Conservation (phyloP, 2,113 vertebrate species). For the Gallinago undulata region DNA sequence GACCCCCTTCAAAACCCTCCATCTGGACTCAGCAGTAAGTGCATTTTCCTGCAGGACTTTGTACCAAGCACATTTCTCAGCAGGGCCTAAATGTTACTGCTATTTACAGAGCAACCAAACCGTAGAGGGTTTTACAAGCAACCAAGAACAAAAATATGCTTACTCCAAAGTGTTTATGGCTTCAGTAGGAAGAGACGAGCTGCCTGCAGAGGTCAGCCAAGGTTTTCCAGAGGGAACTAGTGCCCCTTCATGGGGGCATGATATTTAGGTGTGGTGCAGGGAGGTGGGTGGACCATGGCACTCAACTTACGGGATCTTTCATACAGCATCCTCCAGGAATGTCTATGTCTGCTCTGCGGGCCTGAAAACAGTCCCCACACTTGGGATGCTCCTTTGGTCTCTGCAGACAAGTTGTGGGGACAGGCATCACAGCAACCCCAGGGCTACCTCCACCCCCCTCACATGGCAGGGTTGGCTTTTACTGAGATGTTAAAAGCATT, state of each 20-base stretch:
- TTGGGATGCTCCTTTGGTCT: not conserved
- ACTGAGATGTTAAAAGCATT: not conserved
- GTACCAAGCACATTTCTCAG: not conserved
- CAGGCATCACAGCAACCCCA: rapidly evolving
- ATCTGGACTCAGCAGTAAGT: not conserved
- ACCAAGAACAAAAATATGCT: not conserved
- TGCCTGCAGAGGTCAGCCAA: not conserved
- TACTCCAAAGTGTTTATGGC: rapidly evolving
- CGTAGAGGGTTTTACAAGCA: not conserved
- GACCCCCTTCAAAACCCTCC: not conserved
- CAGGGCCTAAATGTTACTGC: not conserved
- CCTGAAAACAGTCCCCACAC: rapidly evolving
- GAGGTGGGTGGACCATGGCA: rapidly evolving
- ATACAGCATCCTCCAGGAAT: not conserved
- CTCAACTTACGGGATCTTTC: not conserved
- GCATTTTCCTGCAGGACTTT: not conserved
- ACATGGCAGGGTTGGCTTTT: not conserved
- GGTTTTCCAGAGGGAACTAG: not conserved
- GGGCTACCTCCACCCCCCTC: not conserved
- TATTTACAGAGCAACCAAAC: not conserved
- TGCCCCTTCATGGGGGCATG: rapidly evolving
- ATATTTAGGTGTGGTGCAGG: not conserved
- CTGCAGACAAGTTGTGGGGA: not conserved
- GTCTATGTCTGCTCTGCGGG: rapidly evolving
- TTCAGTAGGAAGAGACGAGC: not conserved